Evolutionary conservation across 2,797 vertebrate species (phyloP).

Genomic region (Enteromius treurensis): DNA sequence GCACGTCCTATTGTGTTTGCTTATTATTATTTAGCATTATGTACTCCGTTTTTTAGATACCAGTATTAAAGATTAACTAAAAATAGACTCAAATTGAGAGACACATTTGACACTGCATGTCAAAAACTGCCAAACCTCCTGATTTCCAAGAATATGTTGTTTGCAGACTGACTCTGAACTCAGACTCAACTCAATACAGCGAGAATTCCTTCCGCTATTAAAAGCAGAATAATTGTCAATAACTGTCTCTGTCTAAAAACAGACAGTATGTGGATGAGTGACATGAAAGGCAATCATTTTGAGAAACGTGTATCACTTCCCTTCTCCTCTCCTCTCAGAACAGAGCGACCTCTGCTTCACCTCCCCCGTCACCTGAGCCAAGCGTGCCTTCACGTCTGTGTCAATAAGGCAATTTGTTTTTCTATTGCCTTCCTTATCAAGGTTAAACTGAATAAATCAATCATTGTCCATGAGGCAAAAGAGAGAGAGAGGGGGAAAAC

Average conservation of each 20-base stretch:
- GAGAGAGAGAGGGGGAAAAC: constrained; percentile 53
- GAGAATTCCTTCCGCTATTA: constrained; percentile 17
- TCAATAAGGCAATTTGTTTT: constrained; percentile 83
- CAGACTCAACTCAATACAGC: constrained; percentile 2
- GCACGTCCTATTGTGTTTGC: background rate
- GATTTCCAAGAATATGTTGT: constrained; percentile 13
- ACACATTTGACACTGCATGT: background rate
- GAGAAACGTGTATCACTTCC: constrained; percentile 51
- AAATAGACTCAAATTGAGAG: constrained; percentile 10
- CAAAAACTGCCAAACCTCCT: constrained; percentile 1
- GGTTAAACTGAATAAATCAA: constrained; percentile 83
- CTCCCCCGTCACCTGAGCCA: constrained; percentile 73
- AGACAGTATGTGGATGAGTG: constrained; percentile 49
- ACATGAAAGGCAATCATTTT: constrained; percentile 52
- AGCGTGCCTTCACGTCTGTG: constrained; percentile 75
- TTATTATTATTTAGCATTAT: background rate
- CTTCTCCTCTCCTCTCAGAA: constrained; percentile 50
- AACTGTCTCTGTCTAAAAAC: constrained; percentile 21
- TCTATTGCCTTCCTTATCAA: constrained; percentile 81
- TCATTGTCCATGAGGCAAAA: constrained; percentile 72
- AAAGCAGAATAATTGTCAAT: constrained; percentile 24
- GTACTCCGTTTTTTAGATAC: background rate
- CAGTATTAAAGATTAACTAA: background rate
- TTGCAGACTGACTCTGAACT: constrained; percentile 19
- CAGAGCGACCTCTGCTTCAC: constrained; percentile 73